Conservation (phyloP, 2,797 vertebrate species). For the Poeciliopsis presidionis region DNA sequence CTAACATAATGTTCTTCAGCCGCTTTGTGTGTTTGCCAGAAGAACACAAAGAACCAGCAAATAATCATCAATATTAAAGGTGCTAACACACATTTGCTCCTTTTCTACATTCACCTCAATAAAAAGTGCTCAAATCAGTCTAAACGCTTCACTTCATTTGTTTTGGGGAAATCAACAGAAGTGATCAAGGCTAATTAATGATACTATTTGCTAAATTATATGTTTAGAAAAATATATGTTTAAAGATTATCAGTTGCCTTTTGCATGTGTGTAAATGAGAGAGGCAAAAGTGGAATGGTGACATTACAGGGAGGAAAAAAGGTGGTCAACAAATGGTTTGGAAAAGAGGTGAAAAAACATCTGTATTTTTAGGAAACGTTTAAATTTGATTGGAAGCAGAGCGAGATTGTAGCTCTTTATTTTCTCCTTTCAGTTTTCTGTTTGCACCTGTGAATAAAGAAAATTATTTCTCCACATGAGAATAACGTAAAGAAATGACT, state of each 20-base stretch:
- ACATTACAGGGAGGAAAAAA: too few relatives aligned
- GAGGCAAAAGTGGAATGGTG: too few relatives aligned
- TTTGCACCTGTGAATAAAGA: neutral
- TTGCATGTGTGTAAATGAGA: too few relatives aligned
- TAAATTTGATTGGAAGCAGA: neutral
- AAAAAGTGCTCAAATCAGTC: conserved; percentile 74
- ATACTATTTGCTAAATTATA: neutral
- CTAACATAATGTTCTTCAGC: conserved; percentile 26
- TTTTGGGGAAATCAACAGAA: neutral
- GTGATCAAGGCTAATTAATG: neutral
- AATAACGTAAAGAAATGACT: neutral
- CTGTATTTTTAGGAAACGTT: neutral
- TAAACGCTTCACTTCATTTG: neutral
- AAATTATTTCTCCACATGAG: neutral
- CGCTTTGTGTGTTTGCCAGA: conserved; percentile 20
- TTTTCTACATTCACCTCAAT: conserved; percentile 78
- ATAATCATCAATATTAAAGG: conserved; percentile 66
- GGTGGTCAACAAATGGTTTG: too few relatives aligned
- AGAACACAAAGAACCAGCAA: conserved; percentile 59
- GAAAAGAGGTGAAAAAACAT: neutral
- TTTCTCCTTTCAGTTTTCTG: neutral
- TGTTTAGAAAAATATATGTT: neutral
- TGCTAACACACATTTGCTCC: conserved; percentile 69
- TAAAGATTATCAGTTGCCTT: neutral
- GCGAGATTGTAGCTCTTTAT: neutral